Evolutionary conservation across 2,888 invertebrate genomes (phyloP).

Genomic region (Nebria salina): DNA sequence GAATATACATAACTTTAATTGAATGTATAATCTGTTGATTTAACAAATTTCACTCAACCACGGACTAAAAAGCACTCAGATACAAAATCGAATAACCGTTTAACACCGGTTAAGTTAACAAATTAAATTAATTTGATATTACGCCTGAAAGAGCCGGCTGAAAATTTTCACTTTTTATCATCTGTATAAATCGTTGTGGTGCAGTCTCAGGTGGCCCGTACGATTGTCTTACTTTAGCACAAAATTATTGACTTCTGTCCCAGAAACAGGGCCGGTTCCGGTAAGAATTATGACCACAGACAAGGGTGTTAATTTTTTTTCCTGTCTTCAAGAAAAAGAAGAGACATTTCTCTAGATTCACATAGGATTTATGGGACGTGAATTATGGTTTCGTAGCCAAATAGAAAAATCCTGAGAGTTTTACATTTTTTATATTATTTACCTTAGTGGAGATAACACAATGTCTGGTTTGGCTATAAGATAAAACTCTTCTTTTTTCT

Average conservation of each 20-base stretch:
- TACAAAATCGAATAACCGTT: not conserved
- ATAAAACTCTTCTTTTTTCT: not conserved
- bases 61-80: not conserved
- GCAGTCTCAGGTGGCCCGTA: constrained; percentile 24
- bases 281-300: constrained; percentile 17
- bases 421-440: not conserved
- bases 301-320: constrained; percentile 2
- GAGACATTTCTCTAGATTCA: not conserved
- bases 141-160: not conserved
- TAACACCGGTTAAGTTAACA: not conserved
- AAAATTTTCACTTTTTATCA: constrained; percentile 3
- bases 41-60: not conserved
- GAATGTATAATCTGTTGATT: not conserved
- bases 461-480: not conserved
- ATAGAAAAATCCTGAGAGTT: not conserved
- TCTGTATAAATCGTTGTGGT: constrained; percentile 15
- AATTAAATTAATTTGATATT: constrained; percentile 9
- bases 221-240: constrained; percentile 22
- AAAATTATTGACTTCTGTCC: constrained; percentile 34
- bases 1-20: not conserved
- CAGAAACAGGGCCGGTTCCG: constrained; percentile 21
- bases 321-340: not conserved
- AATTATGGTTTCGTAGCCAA: not conserved
- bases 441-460: not conserved
- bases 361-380: not conserved